A percentile compares a stretch with the other conserved stretches of the same genome.
Evolutionary conservation across 2,888 invertebrate species (phyloP).

Genomic region (Germaria angustata): DNA sequence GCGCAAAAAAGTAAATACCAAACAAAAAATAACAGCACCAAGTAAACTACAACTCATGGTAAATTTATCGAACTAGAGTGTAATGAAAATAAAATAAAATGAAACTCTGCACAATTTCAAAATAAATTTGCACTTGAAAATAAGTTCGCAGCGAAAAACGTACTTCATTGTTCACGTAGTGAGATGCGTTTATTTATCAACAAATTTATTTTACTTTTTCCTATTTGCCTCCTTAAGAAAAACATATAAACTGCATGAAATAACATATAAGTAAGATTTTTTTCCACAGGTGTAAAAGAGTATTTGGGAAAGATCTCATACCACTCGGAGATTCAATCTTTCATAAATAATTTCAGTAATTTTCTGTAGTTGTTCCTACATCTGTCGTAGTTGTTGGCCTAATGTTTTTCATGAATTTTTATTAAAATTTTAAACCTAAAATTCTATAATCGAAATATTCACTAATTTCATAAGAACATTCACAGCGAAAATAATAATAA

Average conservation of each 20-base stretch:
- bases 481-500: no score
- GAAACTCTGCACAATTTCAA: constrained; percentile 50
- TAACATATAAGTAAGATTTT: background rate
- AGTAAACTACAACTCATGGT: constrained; percentile 34
- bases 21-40: background rate
- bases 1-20: background rate
- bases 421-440: no score
- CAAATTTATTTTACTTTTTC: background rate
- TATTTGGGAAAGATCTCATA: no score
- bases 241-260: constrained; percentile 23
- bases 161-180: constrained; percentile 24
- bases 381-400: no score
- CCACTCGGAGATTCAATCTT: no score
- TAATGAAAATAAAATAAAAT: background rate
- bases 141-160: constrained; percentile 36
- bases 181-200: constrained; percentile 29
- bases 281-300: background rate
- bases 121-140: constrained; percentile 63
- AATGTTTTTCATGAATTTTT: no score
- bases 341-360: no score
- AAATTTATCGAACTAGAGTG: constrained; percentile 47
- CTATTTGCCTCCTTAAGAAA: background rate
- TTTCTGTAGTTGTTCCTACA: no score
- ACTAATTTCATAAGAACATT: no score
- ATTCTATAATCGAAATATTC: no score